These are phyloP conservation scores for Catocala nupta DNA, from an alignment of 2,888 invertebrate species.

Conservation along the genomic window DNA sequence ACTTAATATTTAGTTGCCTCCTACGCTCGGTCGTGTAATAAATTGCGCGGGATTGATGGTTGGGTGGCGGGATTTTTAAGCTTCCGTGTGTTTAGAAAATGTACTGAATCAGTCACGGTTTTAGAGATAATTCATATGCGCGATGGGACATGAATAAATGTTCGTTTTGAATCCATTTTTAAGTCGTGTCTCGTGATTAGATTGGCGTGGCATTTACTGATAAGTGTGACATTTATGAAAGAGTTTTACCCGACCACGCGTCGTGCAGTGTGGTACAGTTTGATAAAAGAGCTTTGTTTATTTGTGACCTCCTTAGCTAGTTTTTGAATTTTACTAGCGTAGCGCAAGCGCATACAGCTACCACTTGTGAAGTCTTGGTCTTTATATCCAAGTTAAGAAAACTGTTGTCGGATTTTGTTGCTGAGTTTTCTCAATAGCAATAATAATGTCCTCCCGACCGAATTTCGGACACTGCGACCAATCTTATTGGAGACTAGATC, in stretches of 20 bases:
- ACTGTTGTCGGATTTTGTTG: too few relatives aligned
- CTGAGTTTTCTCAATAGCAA: too few relatives aligned
- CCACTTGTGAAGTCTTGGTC: not conserved
- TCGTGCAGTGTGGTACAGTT: conserved; percentile 30
- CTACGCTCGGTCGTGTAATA: conserved; percentile 77
- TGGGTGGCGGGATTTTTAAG: conserved; percentile 57
- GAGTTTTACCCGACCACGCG: conserved; percentile 40
- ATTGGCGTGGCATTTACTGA: conserved; percentile 62
- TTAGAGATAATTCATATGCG: conserved; percentile 69
- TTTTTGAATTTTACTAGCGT: too few relatives aligned
- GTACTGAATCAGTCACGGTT: conserved; percentile 73
- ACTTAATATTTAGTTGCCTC: conserved; percentile 82
- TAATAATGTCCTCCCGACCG: too few relatives aligned
- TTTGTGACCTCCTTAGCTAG: too few relatives aligned
- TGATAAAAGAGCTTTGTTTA: not conserved
- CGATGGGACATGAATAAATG: conserved; percentile 67
- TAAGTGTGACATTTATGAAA: conserved; percentile 57
- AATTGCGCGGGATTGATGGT: conserved; percentile 70
- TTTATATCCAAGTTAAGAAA: too few relatives aligned
- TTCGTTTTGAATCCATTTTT: conserved; percentile 61
- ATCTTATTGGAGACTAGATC: too few relatives aligned
- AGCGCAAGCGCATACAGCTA: not conserved
- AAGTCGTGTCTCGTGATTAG: conserved; percentile 62
- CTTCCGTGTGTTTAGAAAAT: conserved; percentile 69
- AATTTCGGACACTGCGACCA: too few relatives aligned